A percentile compares a stretch with the other conserved stretches of the same genome.
Evolutionary conservation across 2,888 invertebrate genomes (phyloP).

Genomic region (Cordilura impudica): DNA sequence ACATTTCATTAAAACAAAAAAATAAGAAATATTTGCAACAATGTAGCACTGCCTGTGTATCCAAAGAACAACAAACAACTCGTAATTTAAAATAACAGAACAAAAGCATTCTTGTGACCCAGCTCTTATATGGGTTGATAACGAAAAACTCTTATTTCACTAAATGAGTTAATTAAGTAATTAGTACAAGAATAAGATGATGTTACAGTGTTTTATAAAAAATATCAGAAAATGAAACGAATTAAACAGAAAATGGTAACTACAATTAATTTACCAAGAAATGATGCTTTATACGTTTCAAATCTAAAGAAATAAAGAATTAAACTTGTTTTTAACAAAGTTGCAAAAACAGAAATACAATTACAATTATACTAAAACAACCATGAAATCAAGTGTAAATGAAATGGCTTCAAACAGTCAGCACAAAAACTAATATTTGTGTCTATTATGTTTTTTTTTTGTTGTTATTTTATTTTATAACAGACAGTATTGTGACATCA

Average conservation of each 20-base stretch:
- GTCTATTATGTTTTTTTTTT: conserved; percentile 8
- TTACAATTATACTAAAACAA: neutral
- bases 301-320: conserved; percentile 33
- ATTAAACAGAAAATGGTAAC: conserved; percentile 20
- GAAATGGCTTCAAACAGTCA: neutral
- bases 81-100: conserved; percentile 49
- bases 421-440: conserved; percentile 11
- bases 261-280: conserved; percentile 31
- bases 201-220: conserved; percentile 11
- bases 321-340: neutral
- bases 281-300: conserved; percentile 1
- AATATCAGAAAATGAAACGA: neutral
- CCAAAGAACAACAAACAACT: neutral
- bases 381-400: conserved; percentile 49
- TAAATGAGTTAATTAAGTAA: conserved; percentile 72
- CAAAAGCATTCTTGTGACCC: conserved; percentile 44
- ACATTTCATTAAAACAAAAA: conserved; percentile 53
- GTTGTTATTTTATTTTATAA: conserved; percentile 69
- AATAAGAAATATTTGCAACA: conserved; percentile 46
- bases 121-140: conserved; percentile 54
- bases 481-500: conserved; percentile 78
- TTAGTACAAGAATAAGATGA: conserved; percentile 64
- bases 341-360: neutral
- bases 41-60: conserved; percentile 9
- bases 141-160: conserved; percentile 45